Percentiles rank a stretch among this genome's conserved stretches.
phyloP scores from a whole-genome alignment of 2,113 vertebrate species.

The Podiceps cristatus region DNA sequence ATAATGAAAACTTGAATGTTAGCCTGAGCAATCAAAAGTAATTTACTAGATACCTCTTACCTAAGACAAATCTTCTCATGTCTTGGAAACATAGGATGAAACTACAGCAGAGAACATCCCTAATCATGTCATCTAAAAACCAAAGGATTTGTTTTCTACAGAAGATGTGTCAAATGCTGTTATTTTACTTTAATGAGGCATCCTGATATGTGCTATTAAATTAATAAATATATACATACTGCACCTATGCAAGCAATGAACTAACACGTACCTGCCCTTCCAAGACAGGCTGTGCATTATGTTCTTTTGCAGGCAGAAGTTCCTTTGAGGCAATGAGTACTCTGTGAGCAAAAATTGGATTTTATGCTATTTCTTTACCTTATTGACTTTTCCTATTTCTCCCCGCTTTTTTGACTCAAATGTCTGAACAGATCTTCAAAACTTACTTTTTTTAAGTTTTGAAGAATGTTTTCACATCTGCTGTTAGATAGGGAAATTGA shows the following conservation, averaged over 20 bases:
- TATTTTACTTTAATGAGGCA: background rate
- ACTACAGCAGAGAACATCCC: background rate
- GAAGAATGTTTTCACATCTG: background rate
- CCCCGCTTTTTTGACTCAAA: background rate
- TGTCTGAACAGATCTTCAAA: background rate
- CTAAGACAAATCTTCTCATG: background rate
- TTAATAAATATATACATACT: background rate
- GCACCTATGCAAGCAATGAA: background rate
- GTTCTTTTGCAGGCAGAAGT: background rate
- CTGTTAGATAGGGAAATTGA: background rate
- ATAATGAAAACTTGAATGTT: background rate
- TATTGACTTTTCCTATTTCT: background rate
- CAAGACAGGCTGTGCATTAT: background rate
- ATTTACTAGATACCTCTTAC: background rate
- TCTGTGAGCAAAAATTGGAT: background rate
- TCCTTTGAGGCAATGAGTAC: background rate
- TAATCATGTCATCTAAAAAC: background rate
- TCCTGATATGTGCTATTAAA: background rate
- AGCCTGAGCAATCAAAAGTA: background rate
- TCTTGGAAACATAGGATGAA: background rate
- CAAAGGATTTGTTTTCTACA: background rate
- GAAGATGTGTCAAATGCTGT: background rate
- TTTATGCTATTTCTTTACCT: background rate
- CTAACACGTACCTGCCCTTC: background rate
- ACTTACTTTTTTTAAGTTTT: background rate